Conservation (phyloP, 2,113 vertebrate species). For the Helogale parvula region DNA sequence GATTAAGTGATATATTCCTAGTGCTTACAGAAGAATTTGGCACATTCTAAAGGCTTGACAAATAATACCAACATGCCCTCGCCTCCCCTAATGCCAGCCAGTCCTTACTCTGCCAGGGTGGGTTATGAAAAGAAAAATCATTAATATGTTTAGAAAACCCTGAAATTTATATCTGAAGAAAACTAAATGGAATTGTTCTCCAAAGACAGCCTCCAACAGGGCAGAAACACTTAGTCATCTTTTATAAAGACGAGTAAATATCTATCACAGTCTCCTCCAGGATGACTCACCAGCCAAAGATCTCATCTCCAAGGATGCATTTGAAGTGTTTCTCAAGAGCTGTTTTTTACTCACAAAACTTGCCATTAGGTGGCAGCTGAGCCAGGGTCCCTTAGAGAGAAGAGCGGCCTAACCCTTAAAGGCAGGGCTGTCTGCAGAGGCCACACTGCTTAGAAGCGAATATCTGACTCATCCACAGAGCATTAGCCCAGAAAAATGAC, state of each 20-base stretch:
- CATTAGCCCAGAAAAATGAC: conserved; percentile 36
- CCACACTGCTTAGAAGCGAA: not conserved
- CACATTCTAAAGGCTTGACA: not conserved
- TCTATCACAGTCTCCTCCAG: not conserved
- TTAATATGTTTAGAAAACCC: conserved; percentile 36
- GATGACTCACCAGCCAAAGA: conserved; percentile 42
- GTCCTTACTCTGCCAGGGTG: not conserved
- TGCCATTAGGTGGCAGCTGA: conserved; percentile 63
- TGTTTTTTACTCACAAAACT: not conserved
- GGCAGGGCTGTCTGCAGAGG: not conserved
- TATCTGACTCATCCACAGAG: conserved; percentile 35
- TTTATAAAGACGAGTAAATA: conserved; percentile 47
- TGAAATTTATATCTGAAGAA: conserved; percentile 18
- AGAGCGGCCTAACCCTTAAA: not conserved
- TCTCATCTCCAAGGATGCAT: not conserved
- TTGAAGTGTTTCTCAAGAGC: not conserved
- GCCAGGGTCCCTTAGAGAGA: not conserved
- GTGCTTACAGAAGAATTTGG: not conserved
- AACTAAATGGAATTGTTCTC: conserved; percentile 28
- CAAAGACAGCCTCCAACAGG: not conserved
- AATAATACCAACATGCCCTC: not conserved
- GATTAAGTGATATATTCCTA: not conserved
- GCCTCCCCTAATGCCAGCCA: not conserved
- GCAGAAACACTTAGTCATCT: conserved; percentile 5
- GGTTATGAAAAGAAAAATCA: conserved; percentile 37